Conservation (phyloP, 2,113 vertebrate species). For the Mormyrus lacerda region DNA sequence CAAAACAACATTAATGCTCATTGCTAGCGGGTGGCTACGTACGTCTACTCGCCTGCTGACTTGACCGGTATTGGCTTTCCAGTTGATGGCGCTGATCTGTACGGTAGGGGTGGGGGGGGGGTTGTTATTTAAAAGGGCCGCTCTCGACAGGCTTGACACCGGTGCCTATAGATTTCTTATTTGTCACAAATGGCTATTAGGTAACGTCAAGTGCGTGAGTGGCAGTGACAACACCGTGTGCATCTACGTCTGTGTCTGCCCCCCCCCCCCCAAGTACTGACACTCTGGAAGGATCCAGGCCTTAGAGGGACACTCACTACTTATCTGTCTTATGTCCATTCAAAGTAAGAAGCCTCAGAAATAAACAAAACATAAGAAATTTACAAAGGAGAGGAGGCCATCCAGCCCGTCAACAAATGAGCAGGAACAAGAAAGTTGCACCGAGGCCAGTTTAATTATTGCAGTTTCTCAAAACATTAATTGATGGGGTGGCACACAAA, state of each 20-base stretch:
- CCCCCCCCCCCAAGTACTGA: background rate
- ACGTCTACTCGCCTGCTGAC: constrained; percentile 23
- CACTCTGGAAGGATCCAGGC: background rate
- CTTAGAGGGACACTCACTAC: background rate
- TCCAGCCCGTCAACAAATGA: too few species aligned
- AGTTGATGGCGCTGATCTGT: constrained; percentile 57
- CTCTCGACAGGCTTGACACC: constrained; percentile 26
- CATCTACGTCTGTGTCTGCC: background rate
- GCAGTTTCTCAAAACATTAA: background rate
- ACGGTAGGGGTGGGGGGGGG: constrained; percentile 14
- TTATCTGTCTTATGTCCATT: background rate
- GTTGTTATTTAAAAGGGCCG: constrained; percentile 47
- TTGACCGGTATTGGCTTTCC: constrained; percentile 54
- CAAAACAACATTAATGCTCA: constrained; percentile 51
- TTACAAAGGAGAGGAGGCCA: too few species aligned
- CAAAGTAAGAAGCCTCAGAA: background rate
- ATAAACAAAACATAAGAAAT: too few species aligned
- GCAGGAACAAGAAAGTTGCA: background rate
- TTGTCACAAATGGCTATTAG: constrained; percentile 45
- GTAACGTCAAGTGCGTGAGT: constrained; percentile 39
- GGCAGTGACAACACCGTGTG: constrained; percentile 28
- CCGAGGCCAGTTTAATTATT: background rate
- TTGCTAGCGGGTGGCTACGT: constrained; percentile 42
- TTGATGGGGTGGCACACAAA: background rate
- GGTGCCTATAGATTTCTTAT: constrained; percentile 53